Percentiles rank a stretch among this genome's conserved stretches.
Conservation (phyloP, 1,140 invertebrate species). For the Bilobella aurantiaca region DNA sequence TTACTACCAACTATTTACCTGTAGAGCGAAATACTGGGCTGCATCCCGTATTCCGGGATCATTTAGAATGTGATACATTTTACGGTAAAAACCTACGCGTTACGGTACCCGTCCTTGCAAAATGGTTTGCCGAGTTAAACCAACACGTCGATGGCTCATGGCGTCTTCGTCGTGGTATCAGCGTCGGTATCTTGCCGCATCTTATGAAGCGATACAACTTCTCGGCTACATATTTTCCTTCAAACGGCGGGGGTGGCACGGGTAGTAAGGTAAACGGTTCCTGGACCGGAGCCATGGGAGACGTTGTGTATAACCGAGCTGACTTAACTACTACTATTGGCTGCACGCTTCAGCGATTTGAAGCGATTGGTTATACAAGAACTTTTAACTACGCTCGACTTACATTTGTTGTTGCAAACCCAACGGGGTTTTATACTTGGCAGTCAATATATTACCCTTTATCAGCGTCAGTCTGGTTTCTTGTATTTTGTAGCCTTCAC, state of each 20-base stretch:
- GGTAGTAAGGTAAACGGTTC: conserved; percentile 11
- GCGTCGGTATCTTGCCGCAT: conserved; percentile 2
- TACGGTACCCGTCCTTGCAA: conserved; percentile 13
- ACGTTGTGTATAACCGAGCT: conserved; percentile 16
- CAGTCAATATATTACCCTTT: conserved; percentile 23
- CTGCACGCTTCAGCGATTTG: conserved; percentile 12
- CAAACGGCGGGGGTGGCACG: conserved; percentile 18
- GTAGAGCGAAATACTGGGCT: neutral
- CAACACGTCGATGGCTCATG: conserved; percentile 4
- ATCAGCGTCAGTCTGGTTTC: conserved; percentile 13
- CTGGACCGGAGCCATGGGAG: conserved; percentile 22
- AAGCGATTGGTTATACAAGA: conserved; percentile 16
- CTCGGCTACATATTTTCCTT: conserved; percentile 19
- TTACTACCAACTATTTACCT: too few relatives aligned
- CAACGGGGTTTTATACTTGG: conserved; percentile 15
- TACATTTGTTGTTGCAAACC: conserved; percentile 22
- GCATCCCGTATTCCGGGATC: neutral
- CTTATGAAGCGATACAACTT: conserved; percentile 21
- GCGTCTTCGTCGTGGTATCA: conserved; percentile 14
- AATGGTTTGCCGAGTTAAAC: conserved; percentile 18
- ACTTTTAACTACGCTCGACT: conserved; percentile 25
- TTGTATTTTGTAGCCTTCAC: neutral
- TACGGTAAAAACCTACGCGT: conserved; percentile 13
- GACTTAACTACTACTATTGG: conserved; percentile 15
- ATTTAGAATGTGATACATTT: conserved; percentile 6